Evolutionary conservation across 2,797 vertebrate genomes (phyloP).

Genomic region (Tenualosa ilisha): DNA sequence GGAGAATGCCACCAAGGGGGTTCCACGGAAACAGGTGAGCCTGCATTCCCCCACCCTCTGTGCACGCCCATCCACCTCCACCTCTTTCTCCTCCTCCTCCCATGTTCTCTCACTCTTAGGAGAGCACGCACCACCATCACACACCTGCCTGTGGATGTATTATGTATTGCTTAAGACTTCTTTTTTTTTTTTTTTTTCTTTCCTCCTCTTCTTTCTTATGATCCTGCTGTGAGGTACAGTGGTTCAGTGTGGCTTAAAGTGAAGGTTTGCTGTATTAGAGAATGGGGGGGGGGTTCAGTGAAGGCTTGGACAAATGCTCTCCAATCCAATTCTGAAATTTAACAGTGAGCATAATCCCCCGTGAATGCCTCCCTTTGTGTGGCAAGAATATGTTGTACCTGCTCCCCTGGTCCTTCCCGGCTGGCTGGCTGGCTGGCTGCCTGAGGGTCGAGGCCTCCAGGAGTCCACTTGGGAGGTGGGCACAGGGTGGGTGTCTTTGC

Average conservation of each 20-base stretch:
- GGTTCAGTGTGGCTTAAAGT: not conserved
- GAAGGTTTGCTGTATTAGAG: not conserved
- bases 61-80: not conserved
- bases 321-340: slow-evolving; percentile 43
- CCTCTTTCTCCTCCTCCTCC: too few species aligned
- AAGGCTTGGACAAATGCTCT: slow-evolving; percentile 44
- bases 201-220: too few species aligned
- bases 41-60: not conserved
- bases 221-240: too few species aligned
- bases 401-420: not conserved
- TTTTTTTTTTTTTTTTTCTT: not conserved
- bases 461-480: not conserved
- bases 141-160: not conserved
- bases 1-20: slow-evolving; percentile 77
- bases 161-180: not conserved
- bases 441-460: not conserved
- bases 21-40: slow-evolving; percentile 78
- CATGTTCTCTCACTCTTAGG: too few species aligned
- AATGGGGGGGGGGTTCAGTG: not conserved
- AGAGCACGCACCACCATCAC: not conserved
- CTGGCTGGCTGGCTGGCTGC: not conserved
- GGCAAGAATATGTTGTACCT: not conserved
- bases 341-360: slow-evolving; percentile 46
- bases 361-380: not conserved
- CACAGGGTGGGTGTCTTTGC: not conserved